A percentile compares a stretch with the other conserved stretches of the same genome.
Conservation (phyloP, 2,888 invertebrate species). For the Parapristionchus giblindavisi region DNA sequence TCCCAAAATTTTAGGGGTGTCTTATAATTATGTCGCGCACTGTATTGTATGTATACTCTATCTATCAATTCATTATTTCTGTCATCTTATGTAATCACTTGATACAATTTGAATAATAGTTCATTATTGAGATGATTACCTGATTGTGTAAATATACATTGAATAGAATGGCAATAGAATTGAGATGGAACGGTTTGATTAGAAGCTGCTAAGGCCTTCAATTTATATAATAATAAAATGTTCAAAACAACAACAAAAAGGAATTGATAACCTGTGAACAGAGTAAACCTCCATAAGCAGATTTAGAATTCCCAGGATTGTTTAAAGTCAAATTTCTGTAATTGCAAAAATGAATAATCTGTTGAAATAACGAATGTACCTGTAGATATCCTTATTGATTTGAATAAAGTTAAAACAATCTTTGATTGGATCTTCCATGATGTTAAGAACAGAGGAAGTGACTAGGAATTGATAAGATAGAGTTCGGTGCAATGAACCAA, state of each 20-base stretch:
- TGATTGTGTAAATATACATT: not conserved
- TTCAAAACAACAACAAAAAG: not conserved
- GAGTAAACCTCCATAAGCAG: not conserved
- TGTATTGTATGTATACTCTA: no score
- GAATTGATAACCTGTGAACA: not conserved
- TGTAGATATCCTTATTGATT: conserved; percentile 1
- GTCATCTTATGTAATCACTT: no score
- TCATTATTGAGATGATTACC: conserved; percentile 1
- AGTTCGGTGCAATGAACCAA: not conserved
- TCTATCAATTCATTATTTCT: no score
- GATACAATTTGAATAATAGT: no score
- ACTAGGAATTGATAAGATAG: not conserved
- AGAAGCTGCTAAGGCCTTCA: not conserved
- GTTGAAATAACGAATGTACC: not conserved
- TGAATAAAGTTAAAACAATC: not conserved
- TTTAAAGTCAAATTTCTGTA: not conserved
- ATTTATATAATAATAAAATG: not conserved
- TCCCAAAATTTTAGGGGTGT: no score
- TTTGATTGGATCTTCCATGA: not conserved
- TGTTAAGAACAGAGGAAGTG: not conserved
- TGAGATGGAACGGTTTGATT: not conserved
- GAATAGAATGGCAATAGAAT: not conserved
- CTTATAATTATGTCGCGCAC: no score
- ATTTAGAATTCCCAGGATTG: not conserved
- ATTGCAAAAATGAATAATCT: not conserved